Evolutionary conservation across 2,888 invertebrate species (phyloP).

Genomic region (Tholera decimalis): DNA sequence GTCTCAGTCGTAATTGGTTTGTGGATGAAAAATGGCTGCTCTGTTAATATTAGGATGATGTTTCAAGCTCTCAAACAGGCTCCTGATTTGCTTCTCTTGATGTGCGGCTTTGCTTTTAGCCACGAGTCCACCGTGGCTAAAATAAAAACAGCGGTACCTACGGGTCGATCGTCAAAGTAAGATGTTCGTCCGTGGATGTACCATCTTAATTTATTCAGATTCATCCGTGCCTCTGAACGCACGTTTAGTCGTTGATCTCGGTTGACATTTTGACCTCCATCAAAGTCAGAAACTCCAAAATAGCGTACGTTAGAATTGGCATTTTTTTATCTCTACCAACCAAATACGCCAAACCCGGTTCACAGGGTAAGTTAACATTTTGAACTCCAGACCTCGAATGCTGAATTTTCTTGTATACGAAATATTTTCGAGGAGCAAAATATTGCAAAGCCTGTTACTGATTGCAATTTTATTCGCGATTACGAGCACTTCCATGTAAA

Average conservation of each 20-base stretch:
- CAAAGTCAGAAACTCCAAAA: not conserved
- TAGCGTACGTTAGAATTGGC: not conserved
- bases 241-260: no score
- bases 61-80: no score
- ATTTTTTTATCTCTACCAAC: not conserved
- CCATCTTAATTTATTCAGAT: no score
- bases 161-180: no score
- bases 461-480: slow-evolving; percentile 48
- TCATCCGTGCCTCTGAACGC: no score
- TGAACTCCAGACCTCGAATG: not conserved
- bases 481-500: slow-evolving; percentile 38
- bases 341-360: not conserved
- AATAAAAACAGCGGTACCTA: no score
- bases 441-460: slow-evolving; percentile 17
- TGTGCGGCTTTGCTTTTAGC: no score
- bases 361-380: not conserved
- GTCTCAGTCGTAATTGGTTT: slow-evolving; percentile 17
- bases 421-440: slow-evolving; percentile 18
- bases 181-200: no score
- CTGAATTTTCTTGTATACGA: not conserved
- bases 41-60: not conserved
- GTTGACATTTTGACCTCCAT: no score
- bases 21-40: not conserved
- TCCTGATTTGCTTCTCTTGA: no score
- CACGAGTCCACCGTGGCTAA: no score